Conservation (phyloP, 1,140 invertebrate species). For the Solenopsis invicta region DNA sequence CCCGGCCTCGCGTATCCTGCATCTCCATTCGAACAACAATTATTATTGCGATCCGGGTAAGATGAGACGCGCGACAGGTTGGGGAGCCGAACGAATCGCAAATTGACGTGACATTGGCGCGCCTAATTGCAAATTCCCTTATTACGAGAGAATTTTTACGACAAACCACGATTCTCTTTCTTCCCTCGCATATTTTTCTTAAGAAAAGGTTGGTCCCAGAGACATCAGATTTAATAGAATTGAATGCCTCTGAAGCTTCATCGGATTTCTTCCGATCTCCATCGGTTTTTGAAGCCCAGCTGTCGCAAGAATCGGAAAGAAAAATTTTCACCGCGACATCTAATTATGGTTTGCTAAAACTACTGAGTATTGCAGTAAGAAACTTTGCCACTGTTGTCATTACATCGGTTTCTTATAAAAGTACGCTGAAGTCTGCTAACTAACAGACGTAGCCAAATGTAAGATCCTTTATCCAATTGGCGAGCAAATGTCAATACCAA, state of each 20-base stretch:
- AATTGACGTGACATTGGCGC: not conserved
- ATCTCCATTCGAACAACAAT: slow-evolving; percentile 18
- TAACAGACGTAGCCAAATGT: too few relatives aligned
- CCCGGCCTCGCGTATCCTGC: not conserved
- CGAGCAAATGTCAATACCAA: too few relatives aligned
- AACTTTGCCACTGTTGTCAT: too few relatives aligned
- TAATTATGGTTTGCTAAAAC: too few relatives aligned
- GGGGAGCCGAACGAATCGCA: not conserved
- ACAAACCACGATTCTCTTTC: not conserved
- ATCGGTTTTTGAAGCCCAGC: not conserved
- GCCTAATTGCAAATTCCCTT: not conserved
- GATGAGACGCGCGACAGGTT: not conserved
- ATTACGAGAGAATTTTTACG: not conserved
- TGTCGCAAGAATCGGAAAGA: too few relatives aligned
- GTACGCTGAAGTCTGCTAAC: too few relatives aligned
- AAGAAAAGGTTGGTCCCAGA: too few relatives aligned
- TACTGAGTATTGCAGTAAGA: too few relatives aligned
- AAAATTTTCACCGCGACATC: too few relatives aligned
- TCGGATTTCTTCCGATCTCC: not conserved
- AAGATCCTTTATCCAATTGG: too few relatives aligned
- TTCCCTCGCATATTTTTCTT: not conserved
- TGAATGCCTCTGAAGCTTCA: not conserved
- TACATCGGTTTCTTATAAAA: too few relatives aligned
- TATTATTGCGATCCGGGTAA: slow-evolving; percentile 29
- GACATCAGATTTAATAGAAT: not conserved